These are phyloP conservation scores for Diorhabda elongata DNA, from an alignment of 1,140 invertebrate genomes.

Conservation along the genomic window DNA sequence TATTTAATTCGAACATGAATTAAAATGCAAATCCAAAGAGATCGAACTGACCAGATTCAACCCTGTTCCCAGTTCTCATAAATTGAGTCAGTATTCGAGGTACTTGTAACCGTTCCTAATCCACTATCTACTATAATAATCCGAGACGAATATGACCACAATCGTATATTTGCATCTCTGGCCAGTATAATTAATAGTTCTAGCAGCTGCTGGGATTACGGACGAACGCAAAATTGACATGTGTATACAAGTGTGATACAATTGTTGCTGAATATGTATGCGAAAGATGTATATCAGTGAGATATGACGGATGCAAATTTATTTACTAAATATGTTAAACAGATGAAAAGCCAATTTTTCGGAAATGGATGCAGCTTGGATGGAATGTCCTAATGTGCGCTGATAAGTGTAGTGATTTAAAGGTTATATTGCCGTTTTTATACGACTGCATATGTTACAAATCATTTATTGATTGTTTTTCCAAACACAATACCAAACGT, in stretches of 20 bases:
- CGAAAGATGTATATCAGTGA: constrained; percentile 2
- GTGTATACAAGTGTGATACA: constrained; percentile 2
- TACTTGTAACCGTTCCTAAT: constrained; percentile 2
- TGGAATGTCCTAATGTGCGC: background rate
- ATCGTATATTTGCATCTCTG: background rate
- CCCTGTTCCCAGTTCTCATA: background rate
- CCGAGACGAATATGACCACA: background rate
- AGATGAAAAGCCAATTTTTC: background rate
- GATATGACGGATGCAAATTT: background rate
- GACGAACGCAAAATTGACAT: background rate
- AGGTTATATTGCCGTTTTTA: background rate
- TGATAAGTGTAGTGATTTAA: background rate
- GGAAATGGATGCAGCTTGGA: background rate
- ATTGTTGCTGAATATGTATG: background rate
- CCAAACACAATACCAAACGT: too few species aligned
- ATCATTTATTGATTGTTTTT: too few species aligned
- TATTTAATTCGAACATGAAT: too few species aligned
- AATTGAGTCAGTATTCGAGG: constrained; percentile 2
- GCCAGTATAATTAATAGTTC: constrained; percentile 1
- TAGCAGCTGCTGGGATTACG: background rate
- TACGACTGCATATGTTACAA: too few species aligned
- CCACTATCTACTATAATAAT: background rate
- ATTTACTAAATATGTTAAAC: background rate
- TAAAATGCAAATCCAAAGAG: too few species aligned
- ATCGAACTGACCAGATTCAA: background rate